Evolutionary conservation across 2,113 vertebrate species (phyloP).

Genomic region (Phocoena sinus): DNA sequence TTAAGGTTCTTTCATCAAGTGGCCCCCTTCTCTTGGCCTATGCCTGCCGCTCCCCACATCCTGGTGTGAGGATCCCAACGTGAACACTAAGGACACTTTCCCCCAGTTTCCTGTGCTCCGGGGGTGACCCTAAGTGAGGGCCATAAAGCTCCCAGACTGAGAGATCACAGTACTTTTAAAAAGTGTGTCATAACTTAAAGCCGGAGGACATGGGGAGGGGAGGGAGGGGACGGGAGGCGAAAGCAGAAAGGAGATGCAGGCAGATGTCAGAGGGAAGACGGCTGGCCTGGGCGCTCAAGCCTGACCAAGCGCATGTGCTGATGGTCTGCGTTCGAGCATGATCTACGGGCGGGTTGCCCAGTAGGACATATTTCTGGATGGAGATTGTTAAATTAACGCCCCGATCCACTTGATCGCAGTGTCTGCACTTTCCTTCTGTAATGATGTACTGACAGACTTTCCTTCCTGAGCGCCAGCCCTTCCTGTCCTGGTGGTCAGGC

Average conservation of each 20-base stretch:
- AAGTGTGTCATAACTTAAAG: background rate
- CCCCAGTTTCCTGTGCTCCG: background rate
- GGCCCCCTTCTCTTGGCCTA: background rate
- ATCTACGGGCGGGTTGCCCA: background rate
- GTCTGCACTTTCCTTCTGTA: background rate
- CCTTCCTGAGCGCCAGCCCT: background rate
- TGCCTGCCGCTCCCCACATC: no score
- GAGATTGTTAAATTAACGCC: background rate
- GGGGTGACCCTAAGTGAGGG: background rate
- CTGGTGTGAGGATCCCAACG: background rate
- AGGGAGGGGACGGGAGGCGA: no score
- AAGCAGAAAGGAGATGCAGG: background rate
- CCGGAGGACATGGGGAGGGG: background rate
- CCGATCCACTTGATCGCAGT: rapidly evolving
- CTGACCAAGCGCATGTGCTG: rapidly evolving
- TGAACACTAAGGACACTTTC: background rate
- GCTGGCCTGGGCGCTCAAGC: no score
- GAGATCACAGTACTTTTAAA: background rate
- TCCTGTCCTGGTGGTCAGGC: background rate
- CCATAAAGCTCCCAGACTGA: background rate
- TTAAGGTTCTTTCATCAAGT: no score
- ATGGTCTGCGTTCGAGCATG: background rate
- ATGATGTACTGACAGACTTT: background rate
- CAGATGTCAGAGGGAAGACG: background rate
- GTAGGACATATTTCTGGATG: rapidly evolving